A percentile compares a stretch with the other conserved stretches of the same genome.
Conservation (phyloP, 2,113 vertebrate genomes). For the Paraplagusia blochii region DNA sequence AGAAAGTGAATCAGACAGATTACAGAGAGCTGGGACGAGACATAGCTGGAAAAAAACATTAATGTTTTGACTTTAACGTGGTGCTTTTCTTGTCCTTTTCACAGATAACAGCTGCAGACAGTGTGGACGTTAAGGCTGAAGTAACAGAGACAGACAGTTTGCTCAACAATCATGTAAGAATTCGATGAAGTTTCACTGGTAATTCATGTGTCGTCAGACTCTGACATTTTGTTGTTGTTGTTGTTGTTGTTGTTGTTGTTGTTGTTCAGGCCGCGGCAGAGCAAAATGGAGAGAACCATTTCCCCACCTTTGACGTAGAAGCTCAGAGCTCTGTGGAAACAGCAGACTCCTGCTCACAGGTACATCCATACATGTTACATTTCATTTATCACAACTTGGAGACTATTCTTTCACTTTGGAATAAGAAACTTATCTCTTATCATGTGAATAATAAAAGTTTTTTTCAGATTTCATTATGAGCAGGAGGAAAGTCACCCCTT, state of each 20-base stretch:
- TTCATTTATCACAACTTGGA: no score
- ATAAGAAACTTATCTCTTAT: no score
- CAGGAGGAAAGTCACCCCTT: no score
- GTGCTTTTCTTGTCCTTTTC: background rate
- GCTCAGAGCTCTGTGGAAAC: background rate
- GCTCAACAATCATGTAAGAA: background rate
- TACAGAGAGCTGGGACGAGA: no score
- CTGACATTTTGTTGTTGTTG: background rate
- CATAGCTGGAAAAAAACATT: no score
- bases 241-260: background rate
- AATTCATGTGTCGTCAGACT: background rate
- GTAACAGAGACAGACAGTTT: background rate
- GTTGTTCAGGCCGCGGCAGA: background rate
- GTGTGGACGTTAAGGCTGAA: no score
- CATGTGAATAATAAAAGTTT: background rate
- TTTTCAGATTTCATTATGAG: background rate
- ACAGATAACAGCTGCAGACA: background rate
- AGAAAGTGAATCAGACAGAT: no score
- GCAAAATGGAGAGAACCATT: background rate
- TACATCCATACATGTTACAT: constrained; percentile 4
- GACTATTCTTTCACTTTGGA: background rate
- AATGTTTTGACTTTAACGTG: no score
- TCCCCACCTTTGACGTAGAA: background rate
- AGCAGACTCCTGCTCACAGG: background rate
- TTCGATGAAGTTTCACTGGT: background rate